Evolutionary conservation across 2,888 invertebrate species (phyloP).

Genomic region (Morinoia aosen): DNA sequence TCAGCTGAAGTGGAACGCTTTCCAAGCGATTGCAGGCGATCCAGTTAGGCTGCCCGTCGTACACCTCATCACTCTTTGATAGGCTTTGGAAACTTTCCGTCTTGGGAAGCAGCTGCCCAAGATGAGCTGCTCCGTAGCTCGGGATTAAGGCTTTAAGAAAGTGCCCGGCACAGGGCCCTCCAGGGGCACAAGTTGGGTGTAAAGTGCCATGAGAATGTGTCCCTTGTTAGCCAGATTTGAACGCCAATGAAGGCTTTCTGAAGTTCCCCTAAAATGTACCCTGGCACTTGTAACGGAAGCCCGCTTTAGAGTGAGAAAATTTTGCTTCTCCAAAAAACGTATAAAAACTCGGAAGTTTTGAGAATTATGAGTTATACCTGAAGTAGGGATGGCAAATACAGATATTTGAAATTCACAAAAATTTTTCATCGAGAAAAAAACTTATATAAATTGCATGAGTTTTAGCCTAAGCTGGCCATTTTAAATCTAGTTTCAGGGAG

Average conservation of each 20-base stretch:
- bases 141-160: background rate
- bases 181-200: background rate
- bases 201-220: constrained; percentile 2
- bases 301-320: background rate
- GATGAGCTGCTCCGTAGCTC: background rate
- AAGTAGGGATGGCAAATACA: background rate
- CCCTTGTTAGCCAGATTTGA: constrained; percentile 10
- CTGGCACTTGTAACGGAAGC: background rate
- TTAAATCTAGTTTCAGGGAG: too few relatives aligned
- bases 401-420: background rate
- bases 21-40: background rate
- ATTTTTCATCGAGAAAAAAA: background rate
- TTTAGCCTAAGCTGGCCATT: too few relatives aligned
- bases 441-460: too few relatives aligned
- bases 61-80: background rate
- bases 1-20: background rate
- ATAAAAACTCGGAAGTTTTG: background rate
- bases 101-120: background rate
- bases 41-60: background rate
- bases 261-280: background rate
- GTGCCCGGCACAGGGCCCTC: background rate
- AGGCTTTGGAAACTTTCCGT: background rate
- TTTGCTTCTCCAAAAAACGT: background rate
- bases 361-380: background rate
- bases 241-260: background rate